Conservation (phyloP, 2,888 invertebrate species). For the Corbicula japonica region DNA sequence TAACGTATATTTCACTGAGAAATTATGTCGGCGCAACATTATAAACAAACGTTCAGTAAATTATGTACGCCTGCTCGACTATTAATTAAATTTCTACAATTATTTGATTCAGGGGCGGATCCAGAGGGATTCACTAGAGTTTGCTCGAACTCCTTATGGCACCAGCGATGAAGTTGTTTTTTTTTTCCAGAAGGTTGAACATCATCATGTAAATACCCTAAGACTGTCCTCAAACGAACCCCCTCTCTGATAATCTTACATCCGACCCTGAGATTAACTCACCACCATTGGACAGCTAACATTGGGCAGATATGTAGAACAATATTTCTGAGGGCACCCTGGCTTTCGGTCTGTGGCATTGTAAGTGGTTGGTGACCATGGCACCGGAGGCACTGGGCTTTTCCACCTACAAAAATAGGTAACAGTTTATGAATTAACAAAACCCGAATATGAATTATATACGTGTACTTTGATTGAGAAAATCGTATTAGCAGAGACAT, state of each 20-base stretch:
- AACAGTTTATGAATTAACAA: background rate
- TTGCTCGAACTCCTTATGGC: background rate
- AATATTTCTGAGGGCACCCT: constrained; percentile 78
- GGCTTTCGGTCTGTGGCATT: constrained; percentile 72
- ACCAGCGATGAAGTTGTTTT: background rate
- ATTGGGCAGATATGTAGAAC: constrained; percentile 68
- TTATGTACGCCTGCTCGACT: no score
- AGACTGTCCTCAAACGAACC: no score
- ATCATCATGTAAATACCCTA: no score
- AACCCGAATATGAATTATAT: background rate
- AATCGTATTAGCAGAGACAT: no score
- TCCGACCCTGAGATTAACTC: background rate
- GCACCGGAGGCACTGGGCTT: constrained; percentile 59
- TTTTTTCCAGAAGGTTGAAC: background rate
- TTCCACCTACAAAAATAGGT: constrained; percentile 68
- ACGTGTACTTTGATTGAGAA: no score
- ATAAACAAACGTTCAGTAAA: no score
- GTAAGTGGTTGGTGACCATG: constrained; percentile 68
- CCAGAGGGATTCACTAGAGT: background rate
- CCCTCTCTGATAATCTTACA: no score
- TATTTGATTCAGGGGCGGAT: background rate
- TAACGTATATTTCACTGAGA: no score
- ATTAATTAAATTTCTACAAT: no score
- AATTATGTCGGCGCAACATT: no score
- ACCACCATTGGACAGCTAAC: constrained; percentile 75